These are phyloP conservation scores for Typhlichthys eigenmanni DNA, from an alignment of 2,797 vertebrate species.

Conservation along the genomic window DNA sequence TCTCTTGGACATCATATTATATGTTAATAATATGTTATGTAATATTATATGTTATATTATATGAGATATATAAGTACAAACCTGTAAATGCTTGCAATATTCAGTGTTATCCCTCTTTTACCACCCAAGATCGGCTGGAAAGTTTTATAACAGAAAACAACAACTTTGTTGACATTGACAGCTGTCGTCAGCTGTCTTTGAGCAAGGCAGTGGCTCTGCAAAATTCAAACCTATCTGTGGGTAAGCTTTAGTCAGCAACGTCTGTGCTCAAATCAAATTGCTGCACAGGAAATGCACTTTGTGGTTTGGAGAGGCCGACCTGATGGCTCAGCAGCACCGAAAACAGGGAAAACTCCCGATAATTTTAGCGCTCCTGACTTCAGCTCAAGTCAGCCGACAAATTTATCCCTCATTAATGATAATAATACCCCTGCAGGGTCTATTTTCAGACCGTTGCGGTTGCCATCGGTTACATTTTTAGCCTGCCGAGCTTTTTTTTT, in stretches of 20 bases:
- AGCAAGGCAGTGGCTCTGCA: neutral
- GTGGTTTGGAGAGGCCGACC: constrained; percentile 43
- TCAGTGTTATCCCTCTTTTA: too few species aligned
- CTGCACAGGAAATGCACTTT: constrained; percentile 39
- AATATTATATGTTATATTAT: too few species aligned
- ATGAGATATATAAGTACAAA: neutral
- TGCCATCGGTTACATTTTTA: constrained; percentile 80
- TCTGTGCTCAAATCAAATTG: constrained; percentile 11
- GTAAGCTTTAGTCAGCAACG: constrained; percentile 44
- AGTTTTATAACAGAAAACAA: too few species aligned
- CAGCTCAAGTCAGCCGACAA: constrained; percentile 70
- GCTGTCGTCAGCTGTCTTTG: too few species aligned
- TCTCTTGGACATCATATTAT: neutral
- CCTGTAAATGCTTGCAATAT: neutral
- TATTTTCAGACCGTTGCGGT: constrained; percentile 77
- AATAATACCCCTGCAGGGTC: constrained; percentile 76
- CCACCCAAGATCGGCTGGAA: too few species aligned
- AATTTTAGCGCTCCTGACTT: constrained; percentile 67
- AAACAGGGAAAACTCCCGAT: constrained; percentile 59
- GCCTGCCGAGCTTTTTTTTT: constrained; percentile 76
- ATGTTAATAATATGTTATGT: too few species aligned
- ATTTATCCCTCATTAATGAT: constrained; percentile 81
- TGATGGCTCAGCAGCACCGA: constrained; percentile 43
- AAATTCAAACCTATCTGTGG: constrained; percentile 20
- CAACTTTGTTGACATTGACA: too few species aligned